A percentile compares a stretch with the other conserved stretches of the same genome.
Evolutionary conservation across 2,888 invertebrate species (phyloP).

Genomic region (Heteromurus nitidus): DNA sequence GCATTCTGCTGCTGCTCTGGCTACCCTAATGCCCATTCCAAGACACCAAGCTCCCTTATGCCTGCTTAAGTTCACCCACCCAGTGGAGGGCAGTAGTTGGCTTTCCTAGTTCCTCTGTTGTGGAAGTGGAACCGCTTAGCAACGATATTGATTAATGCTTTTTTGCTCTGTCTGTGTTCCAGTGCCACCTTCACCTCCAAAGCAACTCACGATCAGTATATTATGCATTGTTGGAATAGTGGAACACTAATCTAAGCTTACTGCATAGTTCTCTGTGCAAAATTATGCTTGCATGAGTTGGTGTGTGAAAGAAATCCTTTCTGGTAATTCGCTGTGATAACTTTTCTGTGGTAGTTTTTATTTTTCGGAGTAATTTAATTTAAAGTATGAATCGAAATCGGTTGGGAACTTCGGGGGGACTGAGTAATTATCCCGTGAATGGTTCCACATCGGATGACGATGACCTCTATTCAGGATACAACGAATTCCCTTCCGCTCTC

Average conservation of each 20-base stretch:
- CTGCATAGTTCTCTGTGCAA: too few species aligned
- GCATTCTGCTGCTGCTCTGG: not conserved
- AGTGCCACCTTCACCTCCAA: not conserved
- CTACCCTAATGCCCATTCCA: not conserved
- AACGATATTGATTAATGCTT: constrained; percentile 20
- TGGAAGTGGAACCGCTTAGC: constrained; percentile 7
- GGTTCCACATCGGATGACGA: constrained; percentile 78
- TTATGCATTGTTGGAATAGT: not conserved
- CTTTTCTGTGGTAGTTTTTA: not conserved
- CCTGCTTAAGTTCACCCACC: not conserved
- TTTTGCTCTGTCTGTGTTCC: not conserved
- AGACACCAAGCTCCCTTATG: not conserved
- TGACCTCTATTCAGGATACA: constrained; percentile 82
- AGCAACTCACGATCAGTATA: not conserved
- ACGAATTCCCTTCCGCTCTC: constrained; percentile 82
- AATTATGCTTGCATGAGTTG: not conserved
- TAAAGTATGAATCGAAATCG: constrained; percentile 38
- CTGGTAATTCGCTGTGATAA: not conserved
- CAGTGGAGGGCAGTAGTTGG: not conserved
- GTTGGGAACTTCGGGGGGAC: constrained; percentile 35
- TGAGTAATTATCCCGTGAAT: constrained; percentile 34
- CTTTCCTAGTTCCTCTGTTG: not conserved
- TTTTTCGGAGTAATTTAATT: not conserved
- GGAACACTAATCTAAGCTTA: not conserved
- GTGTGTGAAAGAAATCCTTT: not conserved